Base-by-base conservation (phyloP, 2,797 vertebrate genomes). In the Rhabdophis nuchalis region DNA sequence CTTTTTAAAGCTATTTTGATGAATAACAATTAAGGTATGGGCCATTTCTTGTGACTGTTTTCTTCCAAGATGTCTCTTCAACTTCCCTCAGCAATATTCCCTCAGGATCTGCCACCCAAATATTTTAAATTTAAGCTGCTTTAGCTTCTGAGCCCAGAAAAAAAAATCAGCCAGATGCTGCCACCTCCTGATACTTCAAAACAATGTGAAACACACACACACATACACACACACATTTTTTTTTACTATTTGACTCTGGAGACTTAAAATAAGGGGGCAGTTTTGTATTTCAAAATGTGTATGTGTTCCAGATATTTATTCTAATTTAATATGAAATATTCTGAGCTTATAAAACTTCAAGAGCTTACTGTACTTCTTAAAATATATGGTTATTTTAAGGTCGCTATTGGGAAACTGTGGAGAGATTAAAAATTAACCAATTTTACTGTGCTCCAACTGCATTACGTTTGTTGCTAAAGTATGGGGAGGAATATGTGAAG, bases 391-490 rank as follows among this genome's bases (percentile, higher is more conserved):
- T 77, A 95, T 94, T 93, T 95, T 90, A 96, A 99, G 99, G 99
- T 92, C 98, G 99, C 93, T 99, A 99, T 95, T 99, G 99, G 99
- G 99, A 99, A 96, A 98, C 94, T 58, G 98, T 99, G 11, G 97
- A 99, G 95, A 98, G 99, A 94, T 97, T 99, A 92, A 97, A 97
- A 97, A 99, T 99, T 93, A 99, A 98, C 96, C 99, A 99, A 96
- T 99, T 99, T 96, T 99, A 99, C 10, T 98, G 98, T 0, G 99
- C 99, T 58, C 99, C 99, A 0, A 99, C 99, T 0, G 99, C 99
- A 1, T 98, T 99, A 94, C 98, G 99, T 91, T 97, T 99, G 93
- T 96, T 99, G 89, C 97, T 99, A 54, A 99, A 99, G 93, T 98
- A 98, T 0, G 99, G 98, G 41, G 98, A 99, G 82, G 94, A 98